A percentile compares a stretch with the other conserved stretches of the same genome.
These are phyloP conservation scores for Prorops nasuta DNA, from an alignment of 1,140 invertebrate species.

Conservation along the genomic window DNA sequence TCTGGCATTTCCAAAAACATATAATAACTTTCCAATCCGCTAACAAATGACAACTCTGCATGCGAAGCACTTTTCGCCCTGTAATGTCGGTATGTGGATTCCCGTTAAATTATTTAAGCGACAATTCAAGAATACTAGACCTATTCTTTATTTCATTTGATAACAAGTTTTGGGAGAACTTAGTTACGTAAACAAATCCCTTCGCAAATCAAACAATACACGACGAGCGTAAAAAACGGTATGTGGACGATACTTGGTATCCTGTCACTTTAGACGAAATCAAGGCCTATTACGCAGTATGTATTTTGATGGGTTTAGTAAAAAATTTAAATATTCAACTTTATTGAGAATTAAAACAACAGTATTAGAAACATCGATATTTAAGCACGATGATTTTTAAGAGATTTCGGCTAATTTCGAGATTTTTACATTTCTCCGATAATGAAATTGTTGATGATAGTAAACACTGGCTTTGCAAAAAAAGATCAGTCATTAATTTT, in stretches of 20 bases:
- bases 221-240: background rate
- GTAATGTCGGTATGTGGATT: too few species aligned
- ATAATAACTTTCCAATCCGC: too few species aligned
- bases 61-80: too few species aligned
- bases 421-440: slow-evolving; percentile 18
- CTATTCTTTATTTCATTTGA: slow-evolving; percentile 9
- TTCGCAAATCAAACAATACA: slow-evolving; percentile 1
- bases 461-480: slow-evolving; percentile 14
- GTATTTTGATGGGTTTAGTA: slow-evolving; percentile 6
- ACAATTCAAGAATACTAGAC: slow-evolving; percentile 1
- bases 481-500: slow-evolving; percentile 15
- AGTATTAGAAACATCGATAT: slow-evolving; percentile 19
- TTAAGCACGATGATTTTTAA: slow-evolving; percentile 15
- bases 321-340: slow-evolving; percentile 13
- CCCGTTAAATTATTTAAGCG: slow-evolving; percentile 5
- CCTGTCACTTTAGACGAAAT: too few species aligned
- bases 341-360: slow-evolving; percentile 16
- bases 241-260: too few species aligned
- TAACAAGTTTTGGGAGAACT: background rate
- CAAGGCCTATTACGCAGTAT: too few species aligned
- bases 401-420: slow-evolving; percentile 11
- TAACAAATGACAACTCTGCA: too few species aligned
- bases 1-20: too few species aligned
- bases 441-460: background rate
- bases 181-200: slow-evolving; percentile 7